Base-by-base conservation (phyloP, 2,797 vertebrate species). In the Melanotaenia parkinsoni region DNA sequence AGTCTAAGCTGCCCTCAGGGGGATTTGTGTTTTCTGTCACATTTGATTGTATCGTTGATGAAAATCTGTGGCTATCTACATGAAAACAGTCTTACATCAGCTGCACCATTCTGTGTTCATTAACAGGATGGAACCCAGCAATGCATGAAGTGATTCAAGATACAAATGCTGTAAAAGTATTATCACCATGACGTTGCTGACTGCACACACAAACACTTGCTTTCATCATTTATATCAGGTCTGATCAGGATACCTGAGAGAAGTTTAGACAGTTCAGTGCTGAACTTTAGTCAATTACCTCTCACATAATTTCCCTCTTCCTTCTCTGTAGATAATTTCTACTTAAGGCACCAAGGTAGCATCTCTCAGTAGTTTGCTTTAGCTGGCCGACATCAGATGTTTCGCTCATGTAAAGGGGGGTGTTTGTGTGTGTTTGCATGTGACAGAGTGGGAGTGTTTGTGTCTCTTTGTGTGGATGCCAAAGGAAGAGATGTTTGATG, bases 401-500 rank as follows among this genome's bases (percentile, higher is more conserved):
- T 78, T 64, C 75, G 81, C 67, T 74, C 74, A 79, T 81, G 53
- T 33, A 37, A 82, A 70, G 43, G 45, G 60, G 56, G 58, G 76
- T 80, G 59, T 51, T 28, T 50, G 53, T 61, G 67, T 63, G 70
- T 47, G 61, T 38, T 33, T 63, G 58, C 13, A 53, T 58, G 45
- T 28, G 45, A 62, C 24, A 53, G 14, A 28, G 58, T 14, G 74
- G 45, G 51, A 63, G 62, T 50, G 20, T 76, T 84, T 80, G 74
- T 67, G 59, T 82, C 50, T 78, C 72, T 81, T 76, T 86, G 68
- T 86, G 80, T 78, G 68, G 32, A 2, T 85, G 77, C 82, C 75
- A 82, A 64, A 12, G 72, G 61, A 75, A 77, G 72, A 74, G 65
- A 86, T 84, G 77, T 80, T 85, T 85, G 82, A 85, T 80, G 76